phyloP scores from a whole-genome alignment of 2,797 vertebrate species.

The Aldrovandia affinis region DNA sequence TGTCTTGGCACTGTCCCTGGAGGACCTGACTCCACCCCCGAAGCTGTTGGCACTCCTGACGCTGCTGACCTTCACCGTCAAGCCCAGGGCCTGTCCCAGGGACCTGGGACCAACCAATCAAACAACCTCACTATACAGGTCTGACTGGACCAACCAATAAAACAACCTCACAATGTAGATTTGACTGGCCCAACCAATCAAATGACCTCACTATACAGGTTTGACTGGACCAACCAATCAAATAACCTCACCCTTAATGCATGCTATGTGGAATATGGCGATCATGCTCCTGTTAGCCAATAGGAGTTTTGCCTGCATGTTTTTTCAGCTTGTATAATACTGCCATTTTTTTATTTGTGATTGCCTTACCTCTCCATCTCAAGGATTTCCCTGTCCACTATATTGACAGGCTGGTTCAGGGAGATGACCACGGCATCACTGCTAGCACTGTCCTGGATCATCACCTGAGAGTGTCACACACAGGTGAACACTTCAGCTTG shows the following conservation, averaged over 20 bases:
- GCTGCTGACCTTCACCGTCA: conserved; percentile 59
- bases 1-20: conserved; percentile 44
- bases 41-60: conserved; percentile 44
- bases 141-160: too few relatives aligned
- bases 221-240: too few relatives aligned
- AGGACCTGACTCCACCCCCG: conserved; percentile 34
- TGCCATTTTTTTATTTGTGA: background rate
- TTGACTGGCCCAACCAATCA: too few relatives aligned
- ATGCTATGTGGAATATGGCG: too few relatives aligned
- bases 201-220: too few relatives aligned
- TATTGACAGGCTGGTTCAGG: conserved; percentile 65
- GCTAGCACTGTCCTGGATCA: conserved; percentile 54
- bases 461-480: conserved; percentile 62
- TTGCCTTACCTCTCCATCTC: conserved; percentile 66
- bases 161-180: too few relatives aligned
- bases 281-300: too few relatives aligned
- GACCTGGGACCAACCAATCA: conserved; percentile 55
- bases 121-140: too few relatives aligned
- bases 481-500: background rate
- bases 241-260: too few relatives aligned
- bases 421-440: conserved; percentile 62
- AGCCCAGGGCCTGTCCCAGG: conserved; percentile 62
- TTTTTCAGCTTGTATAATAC: too few relatives aligned
- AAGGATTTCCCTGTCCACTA: conserved; percentile 62
- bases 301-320: too few relatives aligned